Percentiles rank a stretch among this genome's conserved stretches.
Evolutionary conservation across 2,113 vertebrate species (phyloP).

Genomic region (Archocentrus centrarchus): DNA sequence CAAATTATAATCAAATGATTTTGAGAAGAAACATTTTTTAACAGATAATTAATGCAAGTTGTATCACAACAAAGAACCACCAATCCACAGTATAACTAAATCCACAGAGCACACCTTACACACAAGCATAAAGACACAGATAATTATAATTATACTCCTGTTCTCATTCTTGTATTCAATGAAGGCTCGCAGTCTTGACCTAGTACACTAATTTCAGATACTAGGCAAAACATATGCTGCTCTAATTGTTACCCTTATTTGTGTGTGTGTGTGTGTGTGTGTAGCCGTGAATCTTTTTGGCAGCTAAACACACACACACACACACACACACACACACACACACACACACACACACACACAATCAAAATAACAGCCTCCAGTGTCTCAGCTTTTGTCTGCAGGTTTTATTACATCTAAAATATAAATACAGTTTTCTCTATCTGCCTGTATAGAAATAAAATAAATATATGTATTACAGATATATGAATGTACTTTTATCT

Average conservation of each 20-base stretch:
- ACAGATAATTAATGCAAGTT: constrained; percentile 9
- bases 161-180: constrained; percentile 87
- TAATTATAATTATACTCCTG: constrained; percentile 89
- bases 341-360: neutral
- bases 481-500: neutral
- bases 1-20: neutral
- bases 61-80: constrained; percentile 60
- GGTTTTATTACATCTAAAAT: neutral
- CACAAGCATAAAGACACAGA: constrained; percentile 71
- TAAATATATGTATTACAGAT: neutral
- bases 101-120: constrained; percentile 80
- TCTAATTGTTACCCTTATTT: constrained; percentile 67
- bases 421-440: neutral
- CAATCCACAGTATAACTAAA: constrained; percentile 82
- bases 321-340: neutral
- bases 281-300: neutral
- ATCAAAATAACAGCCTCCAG: no score
- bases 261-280: constrained; percentile 8
- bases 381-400: no score
- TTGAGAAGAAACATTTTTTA: neutral
- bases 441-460: neutral
- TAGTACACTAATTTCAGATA: constrained; percentile 70
- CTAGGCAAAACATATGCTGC: constrained; percentile 62
- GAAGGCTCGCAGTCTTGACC: constrained; percentile 91
- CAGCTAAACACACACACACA: no score